A percentile compares a stretch with the other conserved stretches of the same genome.
Evolutionary conservation across 2,113 vertebrate species (phyloP).

Genomic region (Zosterops pallidus): DNA sequence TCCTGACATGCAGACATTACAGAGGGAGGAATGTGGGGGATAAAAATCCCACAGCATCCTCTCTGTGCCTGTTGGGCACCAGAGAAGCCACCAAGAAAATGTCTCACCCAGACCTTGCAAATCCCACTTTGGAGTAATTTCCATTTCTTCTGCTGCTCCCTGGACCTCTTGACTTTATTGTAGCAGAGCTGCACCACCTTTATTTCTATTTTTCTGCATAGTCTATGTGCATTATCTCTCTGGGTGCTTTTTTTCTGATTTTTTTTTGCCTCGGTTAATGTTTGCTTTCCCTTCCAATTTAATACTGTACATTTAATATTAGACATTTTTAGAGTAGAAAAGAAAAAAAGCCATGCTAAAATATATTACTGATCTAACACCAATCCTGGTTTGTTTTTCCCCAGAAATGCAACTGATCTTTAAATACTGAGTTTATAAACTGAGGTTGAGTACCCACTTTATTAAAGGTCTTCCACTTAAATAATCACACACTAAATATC

Average conservation of each 20-base stretch:
- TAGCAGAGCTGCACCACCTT: background rate
- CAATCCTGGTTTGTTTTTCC: background rate
- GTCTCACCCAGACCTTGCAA: background rate
- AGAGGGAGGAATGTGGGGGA: background rate
- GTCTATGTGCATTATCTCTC: background rate
- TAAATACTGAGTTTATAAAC: background rate
- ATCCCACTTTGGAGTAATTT: background rate
- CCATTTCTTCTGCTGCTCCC: background rate
- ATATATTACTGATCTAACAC: background rate
- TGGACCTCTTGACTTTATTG: background rate
- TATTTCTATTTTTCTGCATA: background rate
- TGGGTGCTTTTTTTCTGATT: background rate
- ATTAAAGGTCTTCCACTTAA: background rate
- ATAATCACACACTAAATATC: background rate
- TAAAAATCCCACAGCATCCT: background rate
- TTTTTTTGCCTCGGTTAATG: background rate
- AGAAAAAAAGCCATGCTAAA: background rate
- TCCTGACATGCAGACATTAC: background rate
- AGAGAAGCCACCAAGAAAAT: background rate
- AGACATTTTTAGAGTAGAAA: background rate
- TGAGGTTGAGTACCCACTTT: background rate
- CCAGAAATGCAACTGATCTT: background rate
- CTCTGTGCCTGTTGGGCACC: background rate
- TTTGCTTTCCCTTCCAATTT: background rate
- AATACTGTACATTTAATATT: background rate